phyloP scores from a whole-genome alignment of 2,888 invertebrate species.

The Stenchaetothrips biformis region DNA sequence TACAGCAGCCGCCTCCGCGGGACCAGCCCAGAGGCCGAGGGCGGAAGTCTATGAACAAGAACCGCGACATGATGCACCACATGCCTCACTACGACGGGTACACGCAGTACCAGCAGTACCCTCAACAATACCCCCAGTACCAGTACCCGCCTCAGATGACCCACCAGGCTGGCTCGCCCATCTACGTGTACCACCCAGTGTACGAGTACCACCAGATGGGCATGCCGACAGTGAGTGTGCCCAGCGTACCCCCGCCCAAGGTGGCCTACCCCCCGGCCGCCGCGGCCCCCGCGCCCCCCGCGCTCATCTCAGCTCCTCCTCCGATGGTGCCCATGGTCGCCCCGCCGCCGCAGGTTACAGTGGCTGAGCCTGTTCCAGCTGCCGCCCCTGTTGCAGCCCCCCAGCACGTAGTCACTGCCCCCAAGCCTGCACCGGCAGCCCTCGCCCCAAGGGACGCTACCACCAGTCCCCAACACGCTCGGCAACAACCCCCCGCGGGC shows the following conservation, averaged over 20 bases:
- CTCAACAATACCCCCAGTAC: not conserved
- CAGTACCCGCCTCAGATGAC: not conserved
- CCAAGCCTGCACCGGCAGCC: not conserved
- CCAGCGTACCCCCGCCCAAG: not conserved
- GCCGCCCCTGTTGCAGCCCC: not conserved
- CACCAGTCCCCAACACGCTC: not conserved
- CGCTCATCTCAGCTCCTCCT: not conserved
- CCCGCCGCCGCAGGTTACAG: not conserved
- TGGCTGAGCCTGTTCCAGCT: not conserved
- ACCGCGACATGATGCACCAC: slow-evolving; percentile 1
- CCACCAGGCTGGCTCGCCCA: not conserved
- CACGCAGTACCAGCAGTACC: not conserved
- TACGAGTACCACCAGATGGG: slow-evolving; percentile 3
- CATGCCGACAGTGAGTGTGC: not conserved
- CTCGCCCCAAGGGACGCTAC: too few species aligned
- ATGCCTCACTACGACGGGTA: not conserved
- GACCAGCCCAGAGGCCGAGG: not conserved
- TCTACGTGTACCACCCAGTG: not conserved
- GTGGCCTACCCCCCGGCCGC: not conserved
- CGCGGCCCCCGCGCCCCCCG: not conserved
- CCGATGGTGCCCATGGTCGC: not conserved
- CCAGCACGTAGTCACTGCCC: too few species aligned
- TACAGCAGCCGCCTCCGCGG: not conserved
- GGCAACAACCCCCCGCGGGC: not conserved
- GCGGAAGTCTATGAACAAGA: not conserved